Evolutionary conservation across 2,113 vertebrate species (phyloP).

Genomic region (Pygoscelis adeliae): DNA sequence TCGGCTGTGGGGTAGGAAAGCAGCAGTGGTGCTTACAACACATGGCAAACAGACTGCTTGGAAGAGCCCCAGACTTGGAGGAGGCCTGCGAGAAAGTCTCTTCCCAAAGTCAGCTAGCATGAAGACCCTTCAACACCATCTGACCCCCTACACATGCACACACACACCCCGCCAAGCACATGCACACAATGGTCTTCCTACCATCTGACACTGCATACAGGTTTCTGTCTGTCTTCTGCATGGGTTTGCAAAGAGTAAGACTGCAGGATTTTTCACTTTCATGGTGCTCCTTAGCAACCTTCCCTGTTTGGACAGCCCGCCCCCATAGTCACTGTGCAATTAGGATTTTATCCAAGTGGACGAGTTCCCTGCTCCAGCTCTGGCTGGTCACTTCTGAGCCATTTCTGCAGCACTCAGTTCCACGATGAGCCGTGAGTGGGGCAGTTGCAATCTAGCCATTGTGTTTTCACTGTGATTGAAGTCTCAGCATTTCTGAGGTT

Average conservation of each 20-base stretch:
- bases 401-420: not conserved
- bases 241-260: not conserved
- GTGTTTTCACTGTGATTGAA: not conserved
- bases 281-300: not conserved
- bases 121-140: not conserved
- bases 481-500: not conserved
- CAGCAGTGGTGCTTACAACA: no score
- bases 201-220: not conserved
- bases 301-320: not conserved
- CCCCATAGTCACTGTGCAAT: not conserved
- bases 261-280: not conserved
- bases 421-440: fast-evolving
- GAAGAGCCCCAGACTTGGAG: not conserved
- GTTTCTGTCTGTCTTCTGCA: not conserved
- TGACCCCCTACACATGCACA: not conserved
- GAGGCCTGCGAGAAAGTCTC: not conserved
- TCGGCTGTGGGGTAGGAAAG: not conserved
- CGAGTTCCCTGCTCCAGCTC: not conserved
- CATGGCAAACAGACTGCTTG: not conserved
- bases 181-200: not conserved
- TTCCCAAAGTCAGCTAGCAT: not conserved
- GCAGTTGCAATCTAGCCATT: not conserved
- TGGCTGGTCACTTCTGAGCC: not conserved
- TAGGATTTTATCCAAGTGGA: not conserved
- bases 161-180: no score